Base-by-base conservation (phyloP, 2,888 invertebrate genomes). In the Rambutsinella grinnellia region DNA sequence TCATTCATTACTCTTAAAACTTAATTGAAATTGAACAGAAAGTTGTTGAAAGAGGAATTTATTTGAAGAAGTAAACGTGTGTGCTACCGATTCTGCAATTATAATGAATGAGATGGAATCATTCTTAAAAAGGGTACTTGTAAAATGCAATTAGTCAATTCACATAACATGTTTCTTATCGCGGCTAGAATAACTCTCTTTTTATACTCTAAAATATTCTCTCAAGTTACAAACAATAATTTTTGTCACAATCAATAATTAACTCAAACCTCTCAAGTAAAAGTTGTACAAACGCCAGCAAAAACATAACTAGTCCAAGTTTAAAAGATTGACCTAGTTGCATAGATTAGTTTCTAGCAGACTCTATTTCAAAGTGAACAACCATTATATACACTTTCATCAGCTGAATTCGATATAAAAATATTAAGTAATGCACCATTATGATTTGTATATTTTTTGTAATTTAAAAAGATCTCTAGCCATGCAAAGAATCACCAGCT, bases 341-440 rank as follows among this genome's bases (percentile, higher is more conserved):
- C 53, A 53, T 63, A 28, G 19, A n/a, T 36, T n/a, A 61, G 19
- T 53, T 27, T 26, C 26, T 56, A n/a, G n/a, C n/a, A n/a, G n/a
- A n/a, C 26, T 56, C 8, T 8, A 5, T 51, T 17, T 51, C 5
- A 17, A 17, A 51, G 51, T 51, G 17, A 51, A 17, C 17, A 51
- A 17, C 17, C 10, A 51, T 6, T n/a, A n/a, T n/a, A n/a, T n/a
- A n/a, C n/a, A n/a, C n/a, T n/a, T n/a, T n/a, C n/a, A n/a, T n/a
- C n/a, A n/a, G n/a, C n/a, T n/a, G n/a, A n/a, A n/a, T n/a, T n/a
- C n/a, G n/a, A n/a, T 6, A 3, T 27, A 68, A 68, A 69, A 69
- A 28, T 53, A 44, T 61, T 53, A 69, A 60, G 61, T 61, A 61
- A 69, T 54, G 61, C 69, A 69, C 69, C 61, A 61, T 66, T 54